Percentiles rank a stretch among this genome's conserved stretches.
Conservation (phyloP, 2,113 vertebrate genomes). For the Setophaga coronata region DNA sequence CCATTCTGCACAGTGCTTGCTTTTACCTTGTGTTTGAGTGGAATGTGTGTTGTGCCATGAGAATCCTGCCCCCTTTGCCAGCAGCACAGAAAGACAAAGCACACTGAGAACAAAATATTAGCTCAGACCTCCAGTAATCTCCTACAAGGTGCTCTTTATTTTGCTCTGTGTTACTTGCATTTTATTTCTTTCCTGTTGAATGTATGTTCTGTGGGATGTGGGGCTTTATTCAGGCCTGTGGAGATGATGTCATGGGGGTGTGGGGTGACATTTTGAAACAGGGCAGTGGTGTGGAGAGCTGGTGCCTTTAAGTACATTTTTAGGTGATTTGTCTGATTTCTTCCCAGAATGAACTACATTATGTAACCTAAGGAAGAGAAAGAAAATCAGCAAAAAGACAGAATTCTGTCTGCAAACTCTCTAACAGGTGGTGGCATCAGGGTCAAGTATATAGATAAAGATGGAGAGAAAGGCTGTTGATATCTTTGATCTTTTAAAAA, state of each 20-base stretch:
- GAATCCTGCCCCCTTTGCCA: not conserved
- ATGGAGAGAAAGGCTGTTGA: not conserved
- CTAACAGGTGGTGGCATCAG: not conserved
- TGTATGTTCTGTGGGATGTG: not conserved
- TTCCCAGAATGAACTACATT: not conserved
- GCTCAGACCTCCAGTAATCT: not conserved
- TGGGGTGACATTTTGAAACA: not conserved
- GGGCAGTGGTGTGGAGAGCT: not conserved
- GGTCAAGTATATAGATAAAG: not conserved
- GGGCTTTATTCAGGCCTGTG: not conserved
- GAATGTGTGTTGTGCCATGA: not conserved
- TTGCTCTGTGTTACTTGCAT: fast-evolving
- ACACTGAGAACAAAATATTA: not conserved
- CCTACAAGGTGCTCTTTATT: not conserved
- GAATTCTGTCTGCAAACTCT: not conserved
- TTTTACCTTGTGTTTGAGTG: not conserved
- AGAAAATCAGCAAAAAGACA: not conserved
- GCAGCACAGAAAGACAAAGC: not conserved
- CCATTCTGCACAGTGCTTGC: not conserved
- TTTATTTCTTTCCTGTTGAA: not conserved
- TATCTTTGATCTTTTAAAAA: not conserved
- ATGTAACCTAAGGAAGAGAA: not conserved
- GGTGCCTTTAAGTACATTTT: not conserved
- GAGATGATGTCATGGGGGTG: not conserved
- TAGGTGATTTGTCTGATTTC: not conserved